A percentile compares a stretch with the other conserved stretches of the same genome.
Evolutionary conservation across 1,140 invertebrate genomes (phyloP).

Genomic region (Dryas iulia): DNA sequence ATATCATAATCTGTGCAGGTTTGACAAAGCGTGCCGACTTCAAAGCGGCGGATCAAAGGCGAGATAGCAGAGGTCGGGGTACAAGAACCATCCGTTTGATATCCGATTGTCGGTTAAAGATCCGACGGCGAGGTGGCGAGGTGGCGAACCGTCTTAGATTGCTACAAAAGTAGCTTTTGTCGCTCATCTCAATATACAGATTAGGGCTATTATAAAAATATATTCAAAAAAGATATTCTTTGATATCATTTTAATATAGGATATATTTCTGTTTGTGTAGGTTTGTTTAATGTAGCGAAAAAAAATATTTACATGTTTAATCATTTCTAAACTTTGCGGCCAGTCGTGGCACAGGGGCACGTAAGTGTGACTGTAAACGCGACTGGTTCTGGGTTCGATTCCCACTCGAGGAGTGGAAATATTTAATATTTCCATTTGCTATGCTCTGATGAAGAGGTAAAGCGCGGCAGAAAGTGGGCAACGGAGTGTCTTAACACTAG

Average conservation of each 20-base stretch:
- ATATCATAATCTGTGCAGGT: conserved; percentile 62
- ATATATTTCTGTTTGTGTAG: background rate
- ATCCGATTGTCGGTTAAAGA: conserved; percentile 65
- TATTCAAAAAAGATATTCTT: background rate
- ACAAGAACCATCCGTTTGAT: conserved; percentile 58
- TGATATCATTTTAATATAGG: background rate
- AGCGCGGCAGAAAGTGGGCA: too few relatives aligned
- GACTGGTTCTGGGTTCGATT: too few relatives aligned
- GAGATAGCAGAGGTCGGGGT: conserved; percentile 57
- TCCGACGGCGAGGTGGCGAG: conserved; percentile 49
- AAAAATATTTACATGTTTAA: too few relatives aligned
- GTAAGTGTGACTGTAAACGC: too few relatives aligned
- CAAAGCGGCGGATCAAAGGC: conserved; percentile 63
- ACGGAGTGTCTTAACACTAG: too few relatives aligned
- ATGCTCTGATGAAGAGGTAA: too few relatives aligned
- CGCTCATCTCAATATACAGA: background rate
- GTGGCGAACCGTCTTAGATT: conserved; percentile 41
- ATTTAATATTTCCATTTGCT: too few relatives aligned
- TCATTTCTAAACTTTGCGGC: too few relatives aligned
- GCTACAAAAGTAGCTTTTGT: conserved; percentile 15
- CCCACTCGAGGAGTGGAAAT: too few relatives aligned
- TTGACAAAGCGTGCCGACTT: conserved; percentile 38
- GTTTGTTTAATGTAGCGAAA: too few relatives aligned
- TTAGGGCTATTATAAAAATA: background rate
- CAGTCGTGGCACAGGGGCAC: too few relatives aligned